These are phyloP conservation scores for Bothrops jararaca DNA, from an alignment of 2,113 vertebrate genomes.

Conservation along the genomic window DNA sequence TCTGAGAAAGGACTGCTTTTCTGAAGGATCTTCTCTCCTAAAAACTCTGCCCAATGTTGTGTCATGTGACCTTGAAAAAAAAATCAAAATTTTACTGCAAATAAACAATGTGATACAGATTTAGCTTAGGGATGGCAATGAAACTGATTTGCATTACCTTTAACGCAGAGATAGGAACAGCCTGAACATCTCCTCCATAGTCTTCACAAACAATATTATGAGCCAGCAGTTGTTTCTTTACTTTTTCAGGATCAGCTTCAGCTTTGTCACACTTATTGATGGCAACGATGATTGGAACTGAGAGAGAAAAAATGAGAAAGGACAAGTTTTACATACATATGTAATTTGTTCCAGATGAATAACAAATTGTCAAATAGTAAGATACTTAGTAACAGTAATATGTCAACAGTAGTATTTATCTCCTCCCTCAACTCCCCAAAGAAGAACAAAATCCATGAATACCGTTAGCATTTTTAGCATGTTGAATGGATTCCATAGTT, in stretches of 20 bases:
- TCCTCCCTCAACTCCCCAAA: neutral
- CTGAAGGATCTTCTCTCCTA: neutral
- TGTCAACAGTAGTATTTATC: neutral
- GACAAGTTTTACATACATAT: neutral
- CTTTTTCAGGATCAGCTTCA: constrained; percentile 81
- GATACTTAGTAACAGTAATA: neutral
- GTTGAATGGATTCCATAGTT: constrained; percentile 90
- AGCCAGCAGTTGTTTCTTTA: constrained; percentile 84
- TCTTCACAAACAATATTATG: constrained; percentile 90
- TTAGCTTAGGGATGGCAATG: accelerated
- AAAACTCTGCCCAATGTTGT: neutral
- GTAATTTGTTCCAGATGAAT: neutral
- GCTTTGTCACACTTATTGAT: constrained; percentile 95
- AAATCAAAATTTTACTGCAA: neutral
- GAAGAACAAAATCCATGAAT: neutral
- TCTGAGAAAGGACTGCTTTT: neutral
- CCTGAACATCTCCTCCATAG: constrained; percentile 90
- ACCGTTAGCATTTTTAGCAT: constrained; percentile 85
- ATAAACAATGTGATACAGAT: neutral
- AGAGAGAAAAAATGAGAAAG: neutral
- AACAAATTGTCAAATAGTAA: neutral
- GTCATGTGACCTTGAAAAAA: neutral
- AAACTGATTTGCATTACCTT: constrained; percentile 70
- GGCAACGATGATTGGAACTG: constrained; percentile 91
- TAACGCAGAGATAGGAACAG: constrained; percentile 87